Base-by-base conservation (phyloP, 2,888 invertebrate genomes). In the Axea sp. region DNA sequence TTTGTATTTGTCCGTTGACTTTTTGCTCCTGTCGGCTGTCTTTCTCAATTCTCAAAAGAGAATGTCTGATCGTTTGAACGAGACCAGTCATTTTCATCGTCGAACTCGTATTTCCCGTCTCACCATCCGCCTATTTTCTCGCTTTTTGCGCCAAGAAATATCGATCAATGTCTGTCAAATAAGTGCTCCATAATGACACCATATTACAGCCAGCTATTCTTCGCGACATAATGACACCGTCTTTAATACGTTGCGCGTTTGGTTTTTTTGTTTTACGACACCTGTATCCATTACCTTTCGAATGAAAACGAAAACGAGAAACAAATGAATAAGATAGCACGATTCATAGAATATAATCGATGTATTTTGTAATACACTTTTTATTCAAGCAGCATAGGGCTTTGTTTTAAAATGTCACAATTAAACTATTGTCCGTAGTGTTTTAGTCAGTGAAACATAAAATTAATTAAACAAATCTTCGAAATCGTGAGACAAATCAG, bases 61-160 rank as follows among this genome's bases (percentile, higher is more conserved):
- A 69, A 74, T 75, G 72, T 65, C 67, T 31, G 72, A 68, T 76
- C 57, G 72, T 62, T 76, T 73, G 64, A 76, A 74, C 76, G 67
- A 64, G 73, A 76, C 73, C 73, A 69, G 77, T 77, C 77, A 76
- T 72, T 76, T 73, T 76, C 76, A 69, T 71, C 60, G 59, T 59
- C 64, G 68, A 73, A 77, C 72, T 75, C 68, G 75, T 73, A 78
- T 78, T 77, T 80, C 77, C 74, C 76, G 79, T 73, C 69, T 60
- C 67, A 65, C 60, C 55, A 39, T 59, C 64, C 57, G 72, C 26
- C 71, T 55, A 62, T 73, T 73, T 73, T 73, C 73, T 55, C 57
- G 24, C 51, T 68, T 73, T 68, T 68, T 68, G 57, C 47, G 8
- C 2, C 64, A 28, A 65, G 64, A 64, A 74, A 74, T 69, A 69